Percentiles rank a stretch among this genome's conserved stretches.
phyloP scores from a whole-genome alignment of 2,797 vertebrate species.

The Anolis apletophallus region DNA sequence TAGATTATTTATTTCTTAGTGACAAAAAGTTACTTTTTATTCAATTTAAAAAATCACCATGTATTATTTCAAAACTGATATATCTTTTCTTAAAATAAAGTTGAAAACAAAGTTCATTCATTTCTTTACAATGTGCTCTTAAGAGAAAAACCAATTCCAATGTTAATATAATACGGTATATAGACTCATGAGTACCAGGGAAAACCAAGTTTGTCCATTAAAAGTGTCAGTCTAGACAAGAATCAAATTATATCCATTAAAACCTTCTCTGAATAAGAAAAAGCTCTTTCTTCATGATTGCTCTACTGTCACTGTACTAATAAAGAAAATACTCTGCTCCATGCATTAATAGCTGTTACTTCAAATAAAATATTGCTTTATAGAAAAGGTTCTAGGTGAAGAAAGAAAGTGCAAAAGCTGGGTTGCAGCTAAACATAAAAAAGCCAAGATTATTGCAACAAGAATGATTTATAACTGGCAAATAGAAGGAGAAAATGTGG shows the following conservation, averaged over 20 bases:
- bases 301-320: background rate
- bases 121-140: background rate
- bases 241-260: background rate
- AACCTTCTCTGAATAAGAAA: background rate
- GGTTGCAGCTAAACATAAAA: no score
- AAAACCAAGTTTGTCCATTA: background rate
- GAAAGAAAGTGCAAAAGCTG: no score
- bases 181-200: background rate
- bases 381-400: no score
- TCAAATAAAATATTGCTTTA: background rate
- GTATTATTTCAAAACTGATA: background rate
- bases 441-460: no score
- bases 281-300: background rate
- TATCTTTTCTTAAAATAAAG: background rate
- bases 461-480: no score
- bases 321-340: background rate
- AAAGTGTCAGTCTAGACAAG: background rate
- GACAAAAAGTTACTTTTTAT: background rate
- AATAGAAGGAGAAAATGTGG: no score
- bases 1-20: constrained; percentile 4
- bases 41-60: background rate
- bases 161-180: background rate
- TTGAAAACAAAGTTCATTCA: background rate
- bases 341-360: background rate
- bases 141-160: background rate